A percentile compares a stretch with the other conserved stretches of the same genome.
These are phyloP conservation scores for Lasiurus borealis DNA, from an alignment of 2,113 vertebrate species.

Conservation along the genomic window DNA sequence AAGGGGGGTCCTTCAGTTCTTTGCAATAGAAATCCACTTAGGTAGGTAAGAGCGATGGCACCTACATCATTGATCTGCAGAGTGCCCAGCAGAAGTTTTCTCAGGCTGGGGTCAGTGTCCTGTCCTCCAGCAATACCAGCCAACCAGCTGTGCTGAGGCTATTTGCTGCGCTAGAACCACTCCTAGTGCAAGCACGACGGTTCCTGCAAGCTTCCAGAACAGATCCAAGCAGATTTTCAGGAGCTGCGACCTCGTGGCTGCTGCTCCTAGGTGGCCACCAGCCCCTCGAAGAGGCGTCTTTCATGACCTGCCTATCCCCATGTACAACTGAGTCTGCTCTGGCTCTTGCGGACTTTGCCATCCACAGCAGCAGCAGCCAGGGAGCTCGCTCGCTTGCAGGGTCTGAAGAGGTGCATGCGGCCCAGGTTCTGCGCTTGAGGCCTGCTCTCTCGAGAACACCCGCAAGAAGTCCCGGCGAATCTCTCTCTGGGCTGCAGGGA, in stretches of 20 bases:
- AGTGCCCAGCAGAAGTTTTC: background rate
- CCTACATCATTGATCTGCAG: background rate
- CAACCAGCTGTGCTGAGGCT: background rate
- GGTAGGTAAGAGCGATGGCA: background rate
- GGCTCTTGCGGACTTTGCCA: background rate
- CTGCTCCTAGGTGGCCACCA: background rate
- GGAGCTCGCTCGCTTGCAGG: accelerated
- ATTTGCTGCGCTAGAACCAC: background rate
- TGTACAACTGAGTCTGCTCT: background rate
- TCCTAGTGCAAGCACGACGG: accelerated
- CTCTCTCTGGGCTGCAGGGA: background rate
- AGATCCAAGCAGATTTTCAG: background rate
- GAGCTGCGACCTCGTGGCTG: background rate
- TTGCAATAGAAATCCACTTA: background rate
- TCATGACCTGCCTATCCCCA: background rate
- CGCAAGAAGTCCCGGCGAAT: background rate
- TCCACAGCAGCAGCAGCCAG: no score
- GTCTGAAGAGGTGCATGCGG: no score
- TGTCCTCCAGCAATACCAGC: background rate
- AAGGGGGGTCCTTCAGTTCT: background rate
- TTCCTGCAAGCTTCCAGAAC: background rate
- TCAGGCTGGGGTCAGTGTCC: background rate
- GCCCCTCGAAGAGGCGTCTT: background rate
- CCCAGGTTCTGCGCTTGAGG: no score
- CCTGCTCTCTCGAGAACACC: no score